Conservation (phyloP, 2,797 vertebrate genomes). For the Typhlichthys subterraneus region DNA sequence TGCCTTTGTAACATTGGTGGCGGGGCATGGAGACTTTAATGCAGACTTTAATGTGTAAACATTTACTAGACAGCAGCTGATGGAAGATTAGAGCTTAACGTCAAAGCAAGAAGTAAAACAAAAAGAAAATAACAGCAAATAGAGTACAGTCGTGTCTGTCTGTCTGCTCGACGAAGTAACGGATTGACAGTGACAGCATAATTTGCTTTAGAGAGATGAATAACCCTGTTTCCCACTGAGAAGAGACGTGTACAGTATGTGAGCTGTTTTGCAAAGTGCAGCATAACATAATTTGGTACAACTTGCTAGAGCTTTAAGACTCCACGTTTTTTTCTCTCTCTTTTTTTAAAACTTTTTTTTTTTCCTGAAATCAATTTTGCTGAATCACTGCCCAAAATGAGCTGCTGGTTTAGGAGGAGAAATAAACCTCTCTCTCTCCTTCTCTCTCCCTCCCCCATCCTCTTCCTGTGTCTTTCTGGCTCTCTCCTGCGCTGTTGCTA, state of each 20-base stretch:
- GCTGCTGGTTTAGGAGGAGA: constrained; percentile 53
- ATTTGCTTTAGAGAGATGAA: too few species aligned
- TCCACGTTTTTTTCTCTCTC: constrained; percentile 40
- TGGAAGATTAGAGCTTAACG: constrained; percentile 27
- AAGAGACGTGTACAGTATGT: constrained; percentile 25
- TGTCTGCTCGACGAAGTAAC: too few species aligned
- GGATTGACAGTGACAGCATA: too few species aligned
- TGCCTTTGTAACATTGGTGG: constrained; percentile 32
- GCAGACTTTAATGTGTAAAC: constrained; percentile 26
- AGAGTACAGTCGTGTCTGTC: constrained; percentile 1
- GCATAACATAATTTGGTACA: constrained; percentile 53
- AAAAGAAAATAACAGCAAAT: too few species aligned
- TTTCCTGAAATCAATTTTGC: constrained; percentile 68
- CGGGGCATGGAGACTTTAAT: constrained; percentile 16
- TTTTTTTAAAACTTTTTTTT: constrained; percentile 4
- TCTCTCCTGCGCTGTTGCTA: constrained; percentile 42
- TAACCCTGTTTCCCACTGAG: constrained; percentile 31
- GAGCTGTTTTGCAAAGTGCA: constrained; percentile 41
- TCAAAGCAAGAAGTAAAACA: constrained; percentile 3
- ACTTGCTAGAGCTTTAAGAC: constrained; percentile 63
- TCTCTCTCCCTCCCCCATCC: constrained; percentile 20
- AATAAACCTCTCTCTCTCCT: constrained; percentile 13
- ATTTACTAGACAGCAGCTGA: constrained; percentile 16
- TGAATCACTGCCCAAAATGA: constrained; percentile 75
- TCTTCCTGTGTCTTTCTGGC: constrained; percentile 18